Evolutionary conservation across 2,888 invertebrate species (phyloP).

Genomic region (Eristalis intricaria): DNA sequence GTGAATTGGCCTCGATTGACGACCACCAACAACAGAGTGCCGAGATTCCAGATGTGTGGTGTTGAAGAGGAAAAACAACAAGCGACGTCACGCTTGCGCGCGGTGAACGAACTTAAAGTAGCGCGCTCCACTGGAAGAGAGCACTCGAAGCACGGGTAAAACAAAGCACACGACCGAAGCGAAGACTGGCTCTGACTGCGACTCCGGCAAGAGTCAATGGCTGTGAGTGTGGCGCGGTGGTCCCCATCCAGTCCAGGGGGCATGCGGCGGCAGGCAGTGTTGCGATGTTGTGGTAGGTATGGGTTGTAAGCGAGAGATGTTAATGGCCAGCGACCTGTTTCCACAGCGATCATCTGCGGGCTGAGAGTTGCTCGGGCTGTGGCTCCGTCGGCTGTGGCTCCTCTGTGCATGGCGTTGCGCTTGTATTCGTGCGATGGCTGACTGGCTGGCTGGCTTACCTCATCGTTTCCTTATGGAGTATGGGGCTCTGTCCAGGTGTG

Average conservation of each 20-base stretch:
- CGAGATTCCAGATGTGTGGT: background rate
- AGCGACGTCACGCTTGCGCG: conserved; percentile 70
- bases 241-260: conserved; percentile 44
- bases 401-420: conserved; percentile 20
- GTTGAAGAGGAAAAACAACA: conserved; percentile 6
- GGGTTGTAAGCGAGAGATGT: conserved; percentile 27
- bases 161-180: background rate
- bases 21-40: conserved; percentile 4
- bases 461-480: conserved; percentile 51
- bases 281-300: conserved; percentile 66
- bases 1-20: conserved; percentile 53
- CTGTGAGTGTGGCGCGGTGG: conserved; percentile 19
- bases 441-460: conserved; percentile 45
- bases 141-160: conserved; percentile 1
- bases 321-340: conserved; percentile 64
- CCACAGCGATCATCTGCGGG: conserved; percentile 54
- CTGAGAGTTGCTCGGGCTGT: background rate
- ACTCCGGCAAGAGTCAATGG: conserved; percentile 56
- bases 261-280: background rate
- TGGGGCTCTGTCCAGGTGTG: conserved; percentile 54
- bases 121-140: conserved; percentile 80
- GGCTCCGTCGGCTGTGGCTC: no score
- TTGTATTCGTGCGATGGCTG: conserved; percentile 52
- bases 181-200: conserved; percentile 23
- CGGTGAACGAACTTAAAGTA: conserved; percentile 81